Evolutionary conservation across 2,797 vertebrate genomes (phyloP).

Genomic region (Tragelaphus eurycerus): DNA sequence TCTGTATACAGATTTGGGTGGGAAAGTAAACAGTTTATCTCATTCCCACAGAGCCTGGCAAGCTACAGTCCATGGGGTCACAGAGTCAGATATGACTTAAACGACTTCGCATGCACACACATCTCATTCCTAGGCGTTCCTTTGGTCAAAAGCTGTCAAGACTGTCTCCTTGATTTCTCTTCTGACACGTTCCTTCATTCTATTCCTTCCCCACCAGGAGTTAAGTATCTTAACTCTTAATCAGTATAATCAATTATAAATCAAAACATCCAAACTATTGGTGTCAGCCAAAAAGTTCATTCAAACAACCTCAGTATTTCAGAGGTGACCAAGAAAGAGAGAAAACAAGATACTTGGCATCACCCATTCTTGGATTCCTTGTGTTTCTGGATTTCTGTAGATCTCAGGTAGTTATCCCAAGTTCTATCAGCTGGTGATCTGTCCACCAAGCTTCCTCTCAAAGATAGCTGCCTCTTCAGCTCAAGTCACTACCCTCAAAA

Average conservation of each 20-base stretch:
- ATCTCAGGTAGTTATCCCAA: accelerated
- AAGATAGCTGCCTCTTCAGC: neutral
- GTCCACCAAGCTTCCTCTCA: neutral
- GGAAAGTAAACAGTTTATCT: neutral
- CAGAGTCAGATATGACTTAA: neutral
- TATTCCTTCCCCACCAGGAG: neutral
- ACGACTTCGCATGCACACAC: accelerated
- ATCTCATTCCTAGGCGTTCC: neutral
- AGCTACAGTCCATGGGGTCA: neutral
- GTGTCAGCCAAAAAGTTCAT: neutral
- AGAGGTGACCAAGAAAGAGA: neutral
- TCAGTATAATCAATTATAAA: neutral
- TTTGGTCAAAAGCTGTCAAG: neutral
- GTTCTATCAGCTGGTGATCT: neutral
- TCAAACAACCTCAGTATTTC: neutral
- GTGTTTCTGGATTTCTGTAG: neutral
- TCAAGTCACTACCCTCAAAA: neutral
- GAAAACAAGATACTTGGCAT: neutral
- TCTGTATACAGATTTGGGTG: neutral
- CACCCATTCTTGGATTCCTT: accelerated
- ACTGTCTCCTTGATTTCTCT: accelerated
- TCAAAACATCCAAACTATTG: neutral
- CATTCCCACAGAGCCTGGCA: neutral
- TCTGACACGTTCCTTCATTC: too few relatives aligned
- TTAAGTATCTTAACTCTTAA: neutral